Conservation (phyloP, 2,888 invertebrate species). For the Ectemnius continuus region DNA sequence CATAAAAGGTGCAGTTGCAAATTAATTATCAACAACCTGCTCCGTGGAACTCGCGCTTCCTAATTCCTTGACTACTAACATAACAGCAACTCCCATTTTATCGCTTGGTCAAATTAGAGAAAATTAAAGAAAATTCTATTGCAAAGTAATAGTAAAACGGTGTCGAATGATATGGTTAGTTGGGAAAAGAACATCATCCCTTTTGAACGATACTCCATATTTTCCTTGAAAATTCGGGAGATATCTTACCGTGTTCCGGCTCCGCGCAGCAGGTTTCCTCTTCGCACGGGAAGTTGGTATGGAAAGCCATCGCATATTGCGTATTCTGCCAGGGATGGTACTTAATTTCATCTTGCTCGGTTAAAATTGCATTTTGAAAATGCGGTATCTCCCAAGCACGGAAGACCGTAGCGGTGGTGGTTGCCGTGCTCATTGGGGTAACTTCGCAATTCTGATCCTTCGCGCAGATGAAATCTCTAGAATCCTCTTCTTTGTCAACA, state of each 20-base stretch:
- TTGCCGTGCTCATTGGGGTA: constrained; percentile 13
- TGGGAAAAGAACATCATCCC: too few species aligned
- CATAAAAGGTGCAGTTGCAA: constrained; percentile 55
- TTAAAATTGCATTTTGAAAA: constrained; percentile 37
- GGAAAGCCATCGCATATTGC: constrained; percentile 19
- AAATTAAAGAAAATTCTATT: too few species aligned
- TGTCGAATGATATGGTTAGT: too few species aligned
- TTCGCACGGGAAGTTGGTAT: constrained; percentile 26
- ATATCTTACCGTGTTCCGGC: constrained; percentile 40
- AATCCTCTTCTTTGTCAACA: constrained; percentile 15
- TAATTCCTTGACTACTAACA: neutral
- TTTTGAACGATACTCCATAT: too few species aligned
- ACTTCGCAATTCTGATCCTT: constrained; percentile 43
- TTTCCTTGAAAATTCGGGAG: too few species aligned
- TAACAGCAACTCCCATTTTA: too few species aligned
- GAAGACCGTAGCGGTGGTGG: constrained; percentile 46
- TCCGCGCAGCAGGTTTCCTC: constrained; percentile 36
- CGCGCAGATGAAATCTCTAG: constrained; percentile 34
- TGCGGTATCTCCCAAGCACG: constrained; percentile 63
- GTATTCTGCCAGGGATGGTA: constrained; percentile 38
- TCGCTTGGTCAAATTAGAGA: too few species aligned
- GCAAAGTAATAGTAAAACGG: too few species aligned
- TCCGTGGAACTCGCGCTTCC: constrained; percentile 24
- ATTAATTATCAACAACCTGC: constrained; percentile 56
- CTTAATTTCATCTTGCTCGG: constrained; percentile 36